Evolutionary conservation across 2,888 invertebrate genomes (phyloP), one percentile per base, ranked within the genome.

Genomic region (Embidobia sp.): DNA sequence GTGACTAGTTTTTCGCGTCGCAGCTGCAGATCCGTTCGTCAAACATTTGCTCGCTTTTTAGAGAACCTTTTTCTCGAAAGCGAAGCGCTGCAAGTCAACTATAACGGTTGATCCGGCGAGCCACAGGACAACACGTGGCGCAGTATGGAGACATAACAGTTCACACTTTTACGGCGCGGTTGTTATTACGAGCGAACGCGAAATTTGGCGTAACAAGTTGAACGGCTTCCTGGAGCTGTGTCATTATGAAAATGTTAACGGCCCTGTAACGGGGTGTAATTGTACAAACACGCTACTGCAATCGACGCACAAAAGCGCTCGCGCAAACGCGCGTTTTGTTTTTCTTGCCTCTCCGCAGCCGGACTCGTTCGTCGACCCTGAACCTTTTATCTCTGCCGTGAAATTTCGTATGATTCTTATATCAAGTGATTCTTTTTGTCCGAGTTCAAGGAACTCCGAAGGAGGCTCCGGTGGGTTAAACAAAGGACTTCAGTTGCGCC

Each of bases 171-270:
- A 72, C 48, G 48, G 26, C 40, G 15, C 37, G 10, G 35, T 53
- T 53, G 16, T 49, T 51, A 40, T 44, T 37, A 72, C 29, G 22
- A 19, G 27, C 57, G 51, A 26, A 48, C 35, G 57, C 57, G 57
- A 64, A 66, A 74, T 74, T 74, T 57, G 66, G 66, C 57, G 64
- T 74, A 44, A 64, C 59, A 42, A 16, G 49, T 57, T 11, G 7
- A 57, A 69, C 31, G 19, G 46, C 74, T 74, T 74, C 74, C 74
- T 59, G 49, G 46, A 61, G 59, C 46, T 29, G 11, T 37, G 66
- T 44, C 59, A 74, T 74, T 74, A 74, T 53, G 59, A 74, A 53
- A 73, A 73, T 49, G 33, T 64, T 57, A 57, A 57, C 73, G 64
- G 57, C 44, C 27, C 10, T 49, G 44, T 64, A 73, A 73, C 73